Evolutionary conservation across 1,140 invertebrate species (phyloP).

Genomic region (Drosophila bocqueti): DNA sequence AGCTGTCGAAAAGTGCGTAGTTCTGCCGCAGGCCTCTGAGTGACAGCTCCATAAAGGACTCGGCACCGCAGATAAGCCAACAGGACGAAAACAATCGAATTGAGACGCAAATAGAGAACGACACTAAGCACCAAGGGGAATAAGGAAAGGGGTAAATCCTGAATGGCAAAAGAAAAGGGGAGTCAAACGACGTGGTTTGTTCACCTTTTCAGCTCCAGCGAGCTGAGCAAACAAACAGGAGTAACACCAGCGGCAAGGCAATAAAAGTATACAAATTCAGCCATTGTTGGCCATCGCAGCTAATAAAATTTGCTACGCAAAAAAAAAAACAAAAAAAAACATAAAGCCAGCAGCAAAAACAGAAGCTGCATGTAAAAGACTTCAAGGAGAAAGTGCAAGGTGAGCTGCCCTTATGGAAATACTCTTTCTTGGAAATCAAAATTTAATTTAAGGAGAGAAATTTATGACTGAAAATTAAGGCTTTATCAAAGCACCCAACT

Average conservation of each 20-base stretch:
- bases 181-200: slow-evolving; percentile 60
- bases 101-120: slow-evolving; percentile 59
- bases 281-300: slow-evolving; percentile 67
- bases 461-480: neutral
- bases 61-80: slow-evolving; percentile 71
- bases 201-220: slow-evolving; percentile 75
- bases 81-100: slow-evolving; percentile 48
- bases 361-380: slow-evolving; percentile 32
- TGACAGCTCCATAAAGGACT: slow-evolving; percentile 77
- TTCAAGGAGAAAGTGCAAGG: neutral
- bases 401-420: neutral
- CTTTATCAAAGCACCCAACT: too few species aligned
- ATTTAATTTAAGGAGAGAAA: neutral
- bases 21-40: slow-evolving; percentile 48
- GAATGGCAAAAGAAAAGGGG: slow-evolving; percentile 10
- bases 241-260: slow-evolving; percentile 1
- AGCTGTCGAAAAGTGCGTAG: slow-evolving; percentile 43
- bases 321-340: neutral
- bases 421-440: neutral
- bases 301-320: slow-evolving; percentile 66
- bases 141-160: slow-evolving; percentile 18
- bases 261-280: slow-evolving; percentile 78
- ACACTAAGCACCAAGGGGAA: slow-evolving; percentile 37
- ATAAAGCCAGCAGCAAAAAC: slow-evolving; percentile 52
- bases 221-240: slow-evolving; percentile 42